Base-by-base conservation (phyloP, 2,888 invertebrate species). In the Polyploca ridens region DNA sequence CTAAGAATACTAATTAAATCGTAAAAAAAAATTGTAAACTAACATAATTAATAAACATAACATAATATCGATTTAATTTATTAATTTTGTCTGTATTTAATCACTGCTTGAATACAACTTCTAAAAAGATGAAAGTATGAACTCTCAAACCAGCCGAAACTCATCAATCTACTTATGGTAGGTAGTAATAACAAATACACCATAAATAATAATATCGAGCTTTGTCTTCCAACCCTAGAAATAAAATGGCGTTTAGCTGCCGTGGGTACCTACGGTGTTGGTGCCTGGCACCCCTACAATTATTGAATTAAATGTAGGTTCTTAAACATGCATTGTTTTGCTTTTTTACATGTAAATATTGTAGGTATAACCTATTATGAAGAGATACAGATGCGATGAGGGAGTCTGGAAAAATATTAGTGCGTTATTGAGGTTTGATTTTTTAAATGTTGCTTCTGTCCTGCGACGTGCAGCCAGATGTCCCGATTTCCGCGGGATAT, bases 161-260 rank as follows among this genome's bases (percentile, higher is more conserved):
- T 14, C 44, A 4, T 16, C 6, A 16, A 16, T 16, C 7, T 58
- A 27, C 27, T 58, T 4, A 13, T n/a, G 11, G 33, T 10, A 35
- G n/a, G n/a, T 65, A 63, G n/a, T n/a, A n/a, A n/a, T n/a, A n/a
- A n/a, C n/a, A n/a, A n/a, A n/a, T n/a, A n/a, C n/a, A n/a, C n/a
- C n/a, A n/a, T n/a, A 64, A 13, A 38, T 63, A 76, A 72, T 71
- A 64, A 67, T 33, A 69, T 68, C 66, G 66, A 76, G 69, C 71
- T 72, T 66, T 64, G 38, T 33, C 27, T 66, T 71, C 62, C 71
- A 78, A 75, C 78, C 77, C 79, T 85, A 83, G 73, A 68, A 76
- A 83, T 83, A 85, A 85, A 88, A 85, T 84, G 83, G 83, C 85
- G 86, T 89, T 88, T 87, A 86, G 87, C 88, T 88, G 87, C 88